Base-by-base conservation (phyloP, 2,113 vertebrate species). In the Triplophysa siluroides region DNA sequence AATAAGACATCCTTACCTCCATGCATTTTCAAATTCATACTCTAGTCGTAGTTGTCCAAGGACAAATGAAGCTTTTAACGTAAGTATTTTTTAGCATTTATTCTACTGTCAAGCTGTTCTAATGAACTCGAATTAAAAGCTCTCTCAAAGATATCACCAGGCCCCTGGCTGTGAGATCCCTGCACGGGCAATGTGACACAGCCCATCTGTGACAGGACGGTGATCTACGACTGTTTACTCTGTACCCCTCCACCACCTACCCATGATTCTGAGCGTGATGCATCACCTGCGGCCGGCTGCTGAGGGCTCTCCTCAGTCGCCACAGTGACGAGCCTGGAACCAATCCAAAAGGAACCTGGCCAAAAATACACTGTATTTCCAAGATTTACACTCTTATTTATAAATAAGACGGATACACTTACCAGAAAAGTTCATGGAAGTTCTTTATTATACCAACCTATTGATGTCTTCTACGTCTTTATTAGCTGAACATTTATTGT, bases 141-240 rank as follows among this genome's bases (percentile, higher is more conserved):
- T 64, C 47, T 80, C 52, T 54, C 21, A 73, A 18, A 62, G 58
- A 63, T 63, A 67, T 11, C n/a, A 23, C 4, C 58, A 38, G 43
- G 24, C 41, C 67, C 21, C 41, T 60, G 38, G n/a, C 50, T 41
- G 12, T 43, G 47, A 76, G n/a, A 18, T 68, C n/a, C 26, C 43
- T 2, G 8, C n/a, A 68, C 64, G 74, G 78, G 68, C 83, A 84
- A 76, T 71, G 81, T 86, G 85, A 88, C 86, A 79, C 77, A 74
- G 56, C 84, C 83, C 86, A 81, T 87, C 88, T 88, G 80, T 86
- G 86, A 84, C 83, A 85, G 83, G 84, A 73, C 52, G 80, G 89
- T 92, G 89, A 92, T 92, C 90, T 91, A 91, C 81, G 86, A 89
- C 86, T 90, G 89, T 92, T 92, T 92, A 91, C 89, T 88, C 72